A percentile compares a stretch with the other conserved stretches of the same genome.
phyloP scores from a whole-genome alignment of 2,797 vertebrate genomes.

The Huso huso region DNA sequence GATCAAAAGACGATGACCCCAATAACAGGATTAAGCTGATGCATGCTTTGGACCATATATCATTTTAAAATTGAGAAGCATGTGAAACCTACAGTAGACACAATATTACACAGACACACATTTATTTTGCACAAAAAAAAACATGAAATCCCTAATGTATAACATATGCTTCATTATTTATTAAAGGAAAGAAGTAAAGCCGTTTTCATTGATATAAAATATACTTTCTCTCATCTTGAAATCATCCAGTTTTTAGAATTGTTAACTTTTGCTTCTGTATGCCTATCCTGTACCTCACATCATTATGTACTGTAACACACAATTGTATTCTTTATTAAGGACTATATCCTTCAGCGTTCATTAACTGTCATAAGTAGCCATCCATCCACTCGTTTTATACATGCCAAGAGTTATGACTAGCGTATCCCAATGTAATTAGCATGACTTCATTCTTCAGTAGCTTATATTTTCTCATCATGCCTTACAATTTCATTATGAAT shows the following conservation, averaged over 20 bases:
- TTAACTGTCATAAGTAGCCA: not conserved
- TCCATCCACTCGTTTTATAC: not conserved
- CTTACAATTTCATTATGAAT: not conserved
- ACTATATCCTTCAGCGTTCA: not conserved
- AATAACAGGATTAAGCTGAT: slow-evolving; percentile 65
- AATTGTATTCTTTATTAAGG: not conserved
- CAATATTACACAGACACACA: not conserved
- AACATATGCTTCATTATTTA: not conserved
- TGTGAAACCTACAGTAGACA: not conserved
- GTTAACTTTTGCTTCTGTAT: not conserved
- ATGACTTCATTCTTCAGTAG: not conserved
- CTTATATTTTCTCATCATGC: not conserved
- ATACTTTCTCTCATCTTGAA: slow-evolving; percentile 40
- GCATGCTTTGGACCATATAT: not conserved
- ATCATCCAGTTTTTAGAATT: not conserved
- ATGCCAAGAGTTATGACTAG: not conserved
- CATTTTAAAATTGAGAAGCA: not conserved
- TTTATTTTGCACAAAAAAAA: not conserved
- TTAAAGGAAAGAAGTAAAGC: slow-evolving; percentile 49
- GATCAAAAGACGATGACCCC: slow-evolving; percentile 70
- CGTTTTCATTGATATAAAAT: slow-evolving; percentile 17
- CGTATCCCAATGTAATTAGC: not conserved
- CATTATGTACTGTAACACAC: not conserved
- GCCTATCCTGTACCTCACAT: not conserved
- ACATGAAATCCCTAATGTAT: not conserved